Base-by-base conservation (phyloP, 2,888 invertebrate genomes). In the Pachymerium ferrugineum region DNA sequence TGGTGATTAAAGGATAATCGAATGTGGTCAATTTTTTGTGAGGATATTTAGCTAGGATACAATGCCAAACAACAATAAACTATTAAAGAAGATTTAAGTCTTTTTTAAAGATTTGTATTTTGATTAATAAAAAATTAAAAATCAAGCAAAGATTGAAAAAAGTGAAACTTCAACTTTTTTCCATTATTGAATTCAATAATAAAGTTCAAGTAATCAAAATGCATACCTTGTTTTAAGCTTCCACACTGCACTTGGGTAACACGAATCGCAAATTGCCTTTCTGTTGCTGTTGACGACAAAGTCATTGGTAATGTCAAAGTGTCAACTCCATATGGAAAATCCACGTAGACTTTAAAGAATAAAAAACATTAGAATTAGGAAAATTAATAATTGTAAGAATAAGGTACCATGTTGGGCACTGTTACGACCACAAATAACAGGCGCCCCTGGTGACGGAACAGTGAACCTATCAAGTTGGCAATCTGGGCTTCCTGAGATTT, bases 401-500 rank as follows among this genome's bases (percentile, higher is more conserved):
- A 67, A 6, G 10, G 1, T 54, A 72, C 72, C 8, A 19, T 72
- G 72, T 72, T 72, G 72, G 5, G 29, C 54, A 0, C 47, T 28
- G 16, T 72, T 72, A n/a, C 54, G 22, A 10, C 72, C 72, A 29
- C 72, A 72, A 10, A 72, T 54, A 8, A 72, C 72, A 25, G 72
- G 72, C 8, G 72, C n/a, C 29, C 72, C 72, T 10, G 72, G 47
- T 1, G 54, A 29, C 5, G 72, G 72, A 16, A 72, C 72, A 5
- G 72, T 72, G 19, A 72, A 54, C 16, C 72, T 10, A 33, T 72
- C 72, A 28, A 72, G 54, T 33, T 72, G 72, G 47, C 72, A 72
- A 33, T 72, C 72, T 0, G 72, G 54, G 29, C 54, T 54, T 54
- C 72, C 72, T 8, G 72, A 47, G n/a, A 72, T 14, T n/a, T 42